Evolutionary conservation across 2,888 invertebrate species (phyloP).

Genomic region (Cerastis leucographa): DNA sequence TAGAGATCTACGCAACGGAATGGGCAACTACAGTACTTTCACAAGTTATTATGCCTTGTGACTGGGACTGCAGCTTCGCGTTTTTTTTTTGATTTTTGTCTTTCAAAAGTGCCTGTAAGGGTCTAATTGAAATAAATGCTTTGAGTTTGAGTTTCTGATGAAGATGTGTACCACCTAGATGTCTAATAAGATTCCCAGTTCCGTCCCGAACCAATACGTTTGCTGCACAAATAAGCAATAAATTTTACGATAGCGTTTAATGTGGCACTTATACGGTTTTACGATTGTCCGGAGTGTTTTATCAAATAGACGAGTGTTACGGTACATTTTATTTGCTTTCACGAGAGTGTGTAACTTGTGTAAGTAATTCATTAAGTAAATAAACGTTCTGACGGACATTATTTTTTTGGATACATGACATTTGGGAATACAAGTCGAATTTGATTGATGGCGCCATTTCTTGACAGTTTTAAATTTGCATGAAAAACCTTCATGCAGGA

Average conservation of each 20-base stretch:
- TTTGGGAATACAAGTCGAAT: neutral
- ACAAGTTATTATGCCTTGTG: no score
- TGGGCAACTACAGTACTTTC: no score
- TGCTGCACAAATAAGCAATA: conserved; percentile 63
- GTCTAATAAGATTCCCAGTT: neutral
- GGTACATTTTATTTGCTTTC: conserved; percentile 52
- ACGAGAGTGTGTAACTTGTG: conserved; percentile 1
- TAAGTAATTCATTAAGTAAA: neutral
- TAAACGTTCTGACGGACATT: neutral
- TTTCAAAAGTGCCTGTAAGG: no score
- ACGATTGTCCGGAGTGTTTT: conserved; percentile 60
- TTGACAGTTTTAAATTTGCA: no score
- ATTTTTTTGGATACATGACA: neutral
- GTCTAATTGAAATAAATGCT: no score
- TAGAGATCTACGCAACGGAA: no score
- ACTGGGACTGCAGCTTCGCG: no score
- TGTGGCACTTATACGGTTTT: conserved; percentile 64
- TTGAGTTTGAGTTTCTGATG: no score
- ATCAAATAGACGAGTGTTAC: conserved; percentile 56
- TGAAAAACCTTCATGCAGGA: no score
- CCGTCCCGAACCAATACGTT: conserved; percentile 24
- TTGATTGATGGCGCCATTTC: neutral
- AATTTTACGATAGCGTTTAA: conserved; percentile 68
- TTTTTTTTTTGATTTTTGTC: no score
- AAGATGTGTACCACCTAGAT: neutral